phyloP scores from a whole-genome alignment of 2,888 invertebrate genomes.

The Cerceris ruficornis region DNA sequence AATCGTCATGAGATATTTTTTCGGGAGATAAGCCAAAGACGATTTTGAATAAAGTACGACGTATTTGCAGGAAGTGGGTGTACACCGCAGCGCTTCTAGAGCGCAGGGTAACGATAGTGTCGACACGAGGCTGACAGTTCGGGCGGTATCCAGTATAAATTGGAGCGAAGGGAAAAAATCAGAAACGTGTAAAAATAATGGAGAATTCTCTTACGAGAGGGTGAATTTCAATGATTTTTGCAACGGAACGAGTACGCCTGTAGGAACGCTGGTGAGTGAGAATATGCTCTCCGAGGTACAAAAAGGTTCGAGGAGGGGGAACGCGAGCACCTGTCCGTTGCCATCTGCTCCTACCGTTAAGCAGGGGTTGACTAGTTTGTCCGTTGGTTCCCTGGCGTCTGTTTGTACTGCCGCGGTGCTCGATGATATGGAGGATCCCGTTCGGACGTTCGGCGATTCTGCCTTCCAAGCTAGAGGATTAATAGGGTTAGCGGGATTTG shows the following conservation, averaged over 20 bases:
- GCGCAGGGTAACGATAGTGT: conserved; percentile 67
- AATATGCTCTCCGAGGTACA: conserved; percentile 56
- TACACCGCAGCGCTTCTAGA: conserved; percentile 52
- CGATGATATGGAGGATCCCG: conserved; percentile 56
- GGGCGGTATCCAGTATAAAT: conserved; percentile 86
- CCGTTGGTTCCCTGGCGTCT: conserved; percentile 71
- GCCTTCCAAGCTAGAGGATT: conserved; percentile 32
- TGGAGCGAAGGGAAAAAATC: conserved; percentile 66
- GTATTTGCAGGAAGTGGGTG: conserved; percentile 48
- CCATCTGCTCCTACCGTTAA: conserved; percentile 72
- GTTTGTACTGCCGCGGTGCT: conserved; percentile 66
- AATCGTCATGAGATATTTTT: no score
- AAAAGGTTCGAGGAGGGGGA: conserved; percentile 68
- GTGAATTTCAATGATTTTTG: conserved; percentile 37
- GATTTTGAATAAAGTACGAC: background rate
- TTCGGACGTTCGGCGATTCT: conserved; percentile 49
- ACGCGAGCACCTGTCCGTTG: conserved; percentile 72
- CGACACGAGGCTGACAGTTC: conserved; percentile 84
- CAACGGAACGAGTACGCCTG: conserved; percentile 29
- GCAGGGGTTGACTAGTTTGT: conserved; percentile 67
- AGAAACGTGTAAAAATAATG: conserved; percentile 37
- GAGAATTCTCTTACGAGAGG: conserved; percentile 37
- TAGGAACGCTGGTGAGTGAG: conserved; percentile 35
- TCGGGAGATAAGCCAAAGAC: no score
- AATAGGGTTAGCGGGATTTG: conserved; percentile 5